Evolutionary conservation across 2,888 invertebrate genomes (phyloP), one percentile per base, ranked within the genome.

Genomic region (Orchesellides sinensis): DNA sequence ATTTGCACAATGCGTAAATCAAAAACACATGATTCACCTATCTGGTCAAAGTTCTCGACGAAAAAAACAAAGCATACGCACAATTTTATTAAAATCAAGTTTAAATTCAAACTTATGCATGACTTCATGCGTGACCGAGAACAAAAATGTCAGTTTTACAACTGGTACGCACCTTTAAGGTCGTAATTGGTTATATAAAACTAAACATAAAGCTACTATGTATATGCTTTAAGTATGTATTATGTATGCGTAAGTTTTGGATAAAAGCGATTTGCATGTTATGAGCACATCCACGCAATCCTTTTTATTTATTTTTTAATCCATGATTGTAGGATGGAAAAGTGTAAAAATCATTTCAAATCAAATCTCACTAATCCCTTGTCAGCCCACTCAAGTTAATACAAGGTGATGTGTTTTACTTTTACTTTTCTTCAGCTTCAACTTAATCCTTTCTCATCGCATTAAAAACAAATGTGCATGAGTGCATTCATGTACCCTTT

Each of bases 111-210:
- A 66, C 19, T 6, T 14, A 80, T 19, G 59, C 61, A 21, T 23
- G 35, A 19, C 17, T 80, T 80, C 72, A 80, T 80, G 80, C 80
- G 56, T 80, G 72, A 66, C 72, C 56, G 69, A 80, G 66, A 66
- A 56, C 27, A 66, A 78, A 72, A 52, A 72, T 80, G 80, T 80
- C 66, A 80, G 72, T 72, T 72, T 80, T 72, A 80, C 23, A 69
- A 80, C 63, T 8, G 54, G 78, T 78, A 78, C 78, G 70, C 80
- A 80, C 72, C 66, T 49, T 49, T 8, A 17, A n/a, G 17, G 12
- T 80, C 72, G 56, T 80, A 80, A 80, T 72, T 80, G 80, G 72
- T 72, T 78, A 63, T 21, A 29, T 32, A 0, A 27, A n/a, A 27
- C 4, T 19, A 54, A n/a, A n/a, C n/a, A n/a, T n/a, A n/a, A n/a